These are phyloP conservation scores for Bombyx mori DNA, from an alignment of 1,140 invertebrate species.

Conservation along the genomic window DNA sequence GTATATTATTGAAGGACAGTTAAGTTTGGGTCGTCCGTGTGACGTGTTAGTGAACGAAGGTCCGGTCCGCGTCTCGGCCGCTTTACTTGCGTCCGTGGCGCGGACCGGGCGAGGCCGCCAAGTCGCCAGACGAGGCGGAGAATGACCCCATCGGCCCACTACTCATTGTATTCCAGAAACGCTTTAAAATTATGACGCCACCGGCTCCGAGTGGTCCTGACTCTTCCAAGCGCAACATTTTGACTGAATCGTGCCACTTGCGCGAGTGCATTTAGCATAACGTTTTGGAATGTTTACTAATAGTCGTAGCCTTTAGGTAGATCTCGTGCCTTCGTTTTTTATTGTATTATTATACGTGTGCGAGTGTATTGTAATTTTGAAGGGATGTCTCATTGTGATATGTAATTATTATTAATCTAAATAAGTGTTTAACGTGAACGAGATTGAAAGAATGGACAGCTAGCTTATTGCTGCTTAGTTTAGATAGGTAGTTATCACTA, in stretches of 20 bases:
- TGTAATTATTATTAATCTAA: constrained; percentile 71
- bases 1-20: constrained; percentile 21
- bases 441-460: constrained; percentile 52
- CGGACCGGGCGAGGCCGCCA: constrained; percentile 37
- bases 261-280: constrained; percentile 59
- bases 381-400: constrained; percentile 69
- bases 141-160: constrained; percentile 50
- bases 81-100: constrained; percentile 15
- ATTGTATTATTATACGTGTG: constrained; percentile 51
- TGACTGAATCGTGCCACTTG: constrained; percentile 49
- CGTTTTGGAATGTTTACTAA: constrained; percentile 54
- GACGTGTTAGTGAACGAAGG: constrained; percentile 34
- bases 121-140: constrained; percentile 56
- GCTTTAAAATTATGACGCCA: constrained; percentile 57
- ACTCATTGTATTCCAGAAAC: constrained; percentile 62
- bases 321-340: constrained; percentile 68
- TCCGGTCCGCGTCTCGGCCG: constrained; percentile 22
- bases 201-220: constrained; percentile 6
- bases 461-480: constrained; percentile 48
- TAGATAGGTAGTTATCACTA: constrained; percentile 49
- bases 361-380: constrained; percentile 48
- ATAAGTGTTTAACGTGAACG: constrained; percentile 67
- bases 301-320: constrained; percentile 58
- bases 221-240: constrained; percentile 37
- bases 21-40: constrained; percentile 37